phyloP scores from a whole-genome alignment of 2,888 invertebrate species.

The Incurvaria masculella region DNA sequence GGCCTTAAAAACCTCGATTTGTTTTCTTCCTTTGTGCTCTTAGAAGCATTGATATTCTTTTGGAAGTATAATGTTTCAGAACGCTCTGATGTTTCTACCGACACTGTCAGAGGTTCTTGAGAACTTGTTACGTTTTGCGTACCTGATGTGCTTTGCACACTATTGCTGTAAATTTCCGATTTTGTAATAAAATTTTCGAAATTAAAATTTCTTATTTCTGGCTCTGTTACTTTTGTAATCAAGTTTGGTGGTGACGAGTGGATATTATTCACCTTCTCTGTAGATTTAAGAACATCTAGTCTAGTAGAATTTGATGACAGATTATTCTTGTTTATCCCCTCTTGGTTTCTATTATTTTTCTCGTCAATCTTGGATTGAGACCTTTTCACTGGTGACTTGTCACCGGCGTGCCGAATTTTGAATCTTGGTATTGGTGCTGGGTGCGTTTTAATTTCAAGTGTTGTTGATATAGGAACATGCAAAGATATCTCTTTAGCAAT shows the following conservation, averaged over 20 bases:
- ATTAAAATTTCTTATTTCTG: conserved; percentile 42
- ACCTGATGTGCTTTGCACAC: conserved; percentile 43
- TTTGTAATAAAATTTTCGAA: conserved; percentile 53
- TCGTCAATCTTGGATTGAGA: conserved; percentile 27
- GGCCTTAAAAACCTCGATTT: conserved; percentile 74
- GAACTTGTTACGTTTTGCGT: conserved; percentile 38
- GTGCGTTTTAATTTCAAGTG: not conserved
- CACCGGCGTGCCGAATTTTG: not conserved
- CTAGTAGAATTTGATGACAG: not conserved
- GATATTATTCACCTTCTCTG: not conserved
- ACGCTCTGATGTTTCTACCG: conserved; percentile 24
- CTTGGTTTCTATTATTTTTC: conserved; percentile 20
- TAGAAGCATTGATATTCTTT: conserved; percentile 34
- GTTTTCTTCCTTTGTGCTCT: conserved; percentile 35
- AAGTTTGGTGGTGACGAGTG: conserved; percentile 24
- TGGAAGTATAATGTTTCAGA: conserved; percentile 51
- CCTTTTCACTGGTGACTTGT: not conserved
- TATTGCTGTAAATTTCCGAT: conserved; percentile 45
- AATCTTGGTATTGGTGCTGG: not conserved
- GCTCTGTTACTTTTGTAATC: conserved; percentile 26
- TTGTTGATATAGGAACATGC: not conserved
- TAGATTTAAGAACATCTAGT: not conserved
- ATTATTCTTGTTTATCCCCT: not conserved
- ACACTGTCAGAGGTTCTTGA: conserved; percentile 29
- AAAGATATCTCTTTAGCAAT: not conserved